Conservation (phyloP, 2,113 vertebrate species). For the Lamprotornis superbus region DNA sequence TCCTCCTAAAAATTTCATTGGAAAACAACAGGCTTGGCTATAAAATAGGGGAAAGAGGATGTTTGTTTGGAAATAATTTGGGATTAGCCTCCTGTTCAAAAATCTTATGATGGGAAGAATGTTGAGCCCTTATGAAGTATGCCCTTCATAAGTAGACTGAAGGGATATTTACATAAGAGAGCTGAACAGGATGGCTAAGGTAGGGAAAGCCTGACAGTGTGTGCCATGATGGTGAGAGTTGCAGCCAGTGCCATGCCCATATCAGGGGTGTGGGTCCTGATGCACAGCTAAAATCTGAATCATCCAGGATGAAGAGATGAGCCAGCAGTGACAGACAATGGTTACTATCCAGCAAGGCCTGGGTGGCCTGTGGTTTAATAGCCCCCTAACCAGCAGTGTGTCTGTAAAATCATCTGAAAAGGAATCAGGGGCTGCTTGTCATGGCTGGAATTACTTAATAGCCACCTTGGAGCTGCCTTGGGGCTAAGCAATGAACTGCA, state of each 20-base stretch:
- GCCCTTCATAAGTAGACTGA: not conserved
- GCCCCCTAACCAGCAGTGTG: not conserved
- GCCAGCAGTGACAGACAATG: not conserved
- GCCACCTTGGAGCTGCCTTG: not conserved
- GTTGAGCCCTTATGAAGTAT: not conserved
- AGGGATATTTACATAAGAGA: not conserved
- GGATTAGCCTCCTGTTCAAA: not conserved
- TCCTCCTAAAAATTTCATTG: not conserved
- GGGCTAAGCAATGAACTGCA: not conserved
- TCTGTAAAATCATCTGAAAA: not conserved
- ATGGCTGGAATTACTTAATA: not conserved
- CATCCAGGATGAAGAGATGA: not conserved
- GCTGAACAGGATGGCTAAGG: not conserved
- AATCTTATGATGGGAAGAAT: not conserved
- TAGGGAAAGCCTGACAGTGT: not conserved
- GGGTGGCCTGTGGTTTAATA: not conserved
- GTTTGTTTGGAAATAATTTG: not conserved
- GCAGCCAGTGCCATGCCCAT: accelerated
- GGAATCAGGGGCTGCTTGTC: not conserved
- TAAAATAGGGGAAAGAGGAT: not conserved
- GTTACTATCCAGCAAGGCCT: not conserved
- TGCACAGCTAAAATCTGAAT: not conserved
- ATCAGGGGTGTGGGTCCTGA: accelerated
- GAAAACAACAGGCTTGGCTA: not conserved
- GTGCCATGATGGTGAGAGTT: not conserved